These are phyloP conservation scores for Dissostichus mawsoni DNA, from an alignment of 2,113 vertebrate species.

Conservation along the genomic window DNA sequence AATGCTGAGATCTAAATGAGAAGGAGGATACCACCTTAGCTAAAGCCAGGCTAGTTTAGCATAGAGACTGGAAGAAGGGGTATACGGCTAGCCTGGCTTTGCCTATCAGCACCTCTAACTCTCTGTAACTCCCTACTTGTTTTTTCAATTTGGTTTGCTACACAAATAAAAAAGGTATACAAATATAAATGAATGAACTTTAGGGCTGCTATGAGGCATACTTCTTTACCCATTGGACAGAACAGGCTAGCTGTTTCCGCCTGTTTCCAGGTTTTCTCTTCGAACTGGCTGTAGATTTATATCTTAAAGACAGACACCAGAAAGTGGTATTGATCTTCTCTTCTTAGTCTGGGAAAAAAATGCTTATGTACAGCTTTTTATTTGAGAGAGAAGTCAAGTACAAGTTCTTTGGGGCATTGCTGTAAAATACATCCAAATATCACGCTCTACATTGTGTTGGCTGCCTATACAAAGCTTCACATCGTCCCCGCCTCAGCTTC, in stretches of 20 bases:
- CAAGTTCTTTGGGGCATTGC: neutral
- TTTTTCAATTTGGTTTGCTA: neutral
- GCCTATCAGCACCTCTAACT: neutral
- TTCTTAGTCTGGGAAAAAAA: neutral
- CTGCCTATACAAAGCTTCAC: neutral
- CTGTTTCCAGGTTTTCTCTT: neutral
- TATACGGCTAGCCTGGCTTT: neutral
- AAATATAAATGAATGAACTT: neutral
- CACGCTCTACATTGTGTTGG: neutral
- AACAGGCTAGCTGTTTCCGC: neutral
- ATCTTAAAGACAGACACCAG: neutral
- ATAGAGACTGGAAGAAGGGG: neutral
- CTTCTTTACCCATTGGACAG: neutral
- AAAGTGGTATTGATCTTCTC: neutral
- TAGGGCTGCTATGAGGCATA: neutral
- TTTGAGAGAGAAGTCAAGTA: neutral
- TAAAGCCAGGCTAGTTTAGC: neutral
- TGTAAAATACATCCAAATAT: neutral
- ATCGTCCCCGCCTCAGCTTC: neutral
- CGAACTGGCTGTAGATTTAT: neutral
- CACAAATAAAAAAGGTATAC: neutral
- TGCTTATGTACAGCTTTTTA: neutral
- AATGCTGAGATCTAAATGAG: neutral
- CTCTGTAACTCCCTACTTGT: neutral
- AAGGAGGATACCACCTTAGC: neutral